Evolutionary conservation across 2,888 invertebrate species (phyloP).

Genomic region (Abrostola tripartita): DNA sequence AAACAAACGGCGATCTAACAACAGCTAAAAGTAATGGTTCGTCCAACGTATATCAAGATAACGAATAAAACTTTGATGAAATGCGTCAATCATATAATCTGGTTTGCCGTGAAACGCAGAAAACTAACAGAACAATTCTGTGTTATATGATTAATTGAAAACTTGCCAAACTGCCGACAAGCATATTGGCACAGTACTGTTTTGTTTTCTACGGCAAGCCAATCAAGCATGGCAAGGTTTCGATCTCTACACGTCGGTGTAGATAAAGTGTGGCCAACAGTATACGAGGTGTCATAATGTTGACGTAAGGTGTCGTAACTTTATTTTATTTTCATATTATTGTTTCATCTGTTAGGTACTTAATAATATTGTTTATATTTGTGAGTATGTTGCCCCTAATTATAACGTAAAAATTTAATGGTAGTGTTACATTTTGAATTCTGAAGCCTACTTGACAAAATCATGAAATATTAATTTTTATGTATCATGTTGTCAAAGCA

Average conservation of each 20-base stretch:
- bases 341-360: too few species aligned
- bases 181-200: background rate
- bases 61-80: constrained; percentile 21
- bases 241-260: background rate
- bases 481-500: too few species aligned
- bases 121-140: constrained; percentile 27
- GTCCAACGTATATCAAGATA: background rate
- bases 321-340: too few species aligned
- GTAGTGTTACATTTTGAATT: too few species aligned
- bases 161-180: constrained; percentile 37
- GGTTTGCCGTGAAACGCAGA: constrained; percentile 26
- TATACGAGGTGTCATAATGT: too few species aligned
- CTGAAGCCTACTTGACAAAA: too few species aligned
- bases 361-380: too few species aligned
- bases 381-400: too few species aligned
- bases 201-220: background rate
- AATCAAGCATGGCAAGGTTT: background rate
- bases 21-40: background rate
- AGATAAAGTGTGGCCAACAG: background rate
- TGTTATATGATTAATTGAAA: constrained; percentile 36
- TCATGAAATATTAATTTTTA: too few species aligned
- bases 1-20: background rate
- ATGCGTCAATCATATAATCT: constrained; percentile 40
- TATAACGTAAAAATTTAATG: too few species aligned
- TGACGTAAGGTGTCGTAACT: too few species aligned